Evolutionary conservation across 2,888 invertebrate species (phyloP).

Genomic region (Melanchra persicariae): DNA sequence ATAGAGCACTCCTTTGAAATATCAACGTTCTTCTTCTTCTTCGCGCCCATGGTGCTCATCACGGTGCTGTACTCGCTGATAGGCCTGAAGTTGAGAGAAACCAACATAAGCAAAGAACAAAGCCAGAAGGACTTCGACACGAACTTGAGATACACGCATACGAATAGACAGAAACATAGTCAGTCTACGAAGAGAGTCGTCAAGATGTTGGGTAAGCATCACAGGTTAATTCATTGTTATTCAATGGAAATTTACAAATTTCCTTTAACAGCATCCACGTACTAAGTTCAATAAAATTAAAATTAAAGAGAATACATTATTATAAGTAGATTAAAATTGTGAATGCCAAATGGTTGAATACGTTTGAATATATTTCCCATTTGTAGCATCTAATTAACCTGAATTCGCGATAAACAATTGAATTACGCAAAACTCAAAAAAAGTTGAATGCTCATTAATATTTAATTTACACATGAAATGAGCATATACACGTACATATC

Average conservation of each 20-base stretch:
- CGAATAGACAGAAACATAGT: constrained; percentile 82
- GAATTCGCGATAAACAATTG: neutral
- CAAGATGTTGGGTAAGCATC: constrained; percentile 93
- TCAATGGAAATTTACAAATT: neutral
- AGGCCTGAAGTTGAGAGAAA: constrained; percentile 91
- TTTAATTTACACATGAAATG: too few relatives aligned
- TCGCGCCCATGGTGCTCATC: constrained; percentile 94
- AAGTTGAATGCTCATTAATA: neutral
- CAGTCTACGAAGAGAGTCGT: constrained; percentile 93
- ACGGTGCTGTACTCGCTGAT: constrained; percentile 93
- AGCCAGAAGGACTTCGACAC: constrained; percentile 72
- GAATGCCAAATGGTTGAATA: too few relatives aligned
- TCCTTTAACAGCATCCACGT: neutral
- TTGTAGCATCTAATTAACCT: neutral
- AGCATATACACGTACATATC: neutral
- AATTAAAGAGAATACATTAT: too few relatives aligned
- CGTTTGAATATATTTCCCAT: neutral
- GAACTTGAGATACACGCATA: constrained; percentile 72
- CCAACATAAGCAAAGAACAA: constrained; percentile 79
- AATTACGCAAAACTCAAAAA: neutral
- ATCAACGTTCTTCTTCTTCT: constrained; percentile 94
- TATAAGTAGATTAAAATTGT: too few relatives aligned
- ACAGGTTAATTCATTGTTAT: neutral
- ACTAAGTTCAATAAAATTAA: too few relatives aligned
- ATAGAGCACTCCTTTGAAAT: constrained; percentile 93